Evolutionary conservation across 2,888 invertebrate species (phyloP).

Genomic region (Ophion obscuratus): DNA sequence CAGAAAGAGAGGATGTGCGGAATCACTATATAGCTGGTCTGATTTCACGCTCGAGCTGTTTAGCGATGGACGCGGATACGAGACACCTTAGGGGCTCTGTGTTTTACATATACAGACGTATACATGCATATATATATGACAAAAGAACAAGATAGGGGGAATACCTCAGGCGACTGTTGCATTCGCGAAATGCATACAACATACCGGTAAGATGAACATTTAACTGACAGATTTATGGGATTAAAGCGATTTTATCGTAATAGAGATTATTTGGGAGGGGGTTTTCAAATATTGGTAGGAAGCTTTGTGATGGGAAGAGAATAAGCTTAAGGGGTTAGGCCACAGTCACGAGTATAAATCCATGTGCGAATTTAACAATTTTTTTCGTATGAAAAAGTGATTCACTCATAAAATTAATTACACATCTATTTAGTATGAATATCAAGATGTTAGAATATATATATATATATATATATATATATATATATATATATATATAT

Average conservation of each 20-base stretch:
- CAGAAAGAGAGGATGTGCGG: slow-evolving; percentile 43
- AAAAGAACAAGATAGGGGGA: slow-evolving; percentile 39
- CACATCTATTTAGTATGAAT: no score
- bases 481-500: no score
- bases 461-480: no score
- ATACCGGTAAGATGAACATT: slow-evolving; percentile 35
- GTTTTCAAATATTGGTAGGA: slow-evolving; percentile 11
- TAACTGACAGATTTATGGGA: slow-evolving; percentile 43
- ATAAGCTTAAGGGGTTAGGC: no score
- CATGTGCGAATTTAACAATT: no score
- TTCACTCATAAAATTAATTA: no score
- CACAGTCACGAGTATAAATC: no score
- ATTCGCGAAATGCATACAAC: slow-evolving; percentile 56
- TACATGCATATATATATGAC: slow-evolving; percentile 23
- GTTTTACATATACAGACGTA: slow-evolving; percentile 67
- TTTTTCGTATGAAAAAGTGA: no score
- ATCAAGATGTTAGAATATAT: no score
- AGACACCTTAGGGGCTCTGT: slow-evolving; percentile 76
- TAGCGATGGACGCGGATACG: slow-evolving; percentile 81
- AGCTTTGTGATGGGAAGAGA: background rate
- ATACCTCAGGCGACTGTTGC: slow-evolving; percentile 52
- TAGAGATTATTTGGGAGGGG: slow-evolving; percentile 29
- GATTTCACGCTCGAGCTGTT: slow-evolving; percentile 82
- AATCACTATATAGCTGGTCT: slow-evolving; percentile 75
- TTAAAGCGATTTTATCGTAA: slow-evolving; percentile 34